These are phyloP conservation scores for Troides helena DNA, from an alignment of 2,888 invertebrate genomes.

Conservation along the genomic window DNA sequence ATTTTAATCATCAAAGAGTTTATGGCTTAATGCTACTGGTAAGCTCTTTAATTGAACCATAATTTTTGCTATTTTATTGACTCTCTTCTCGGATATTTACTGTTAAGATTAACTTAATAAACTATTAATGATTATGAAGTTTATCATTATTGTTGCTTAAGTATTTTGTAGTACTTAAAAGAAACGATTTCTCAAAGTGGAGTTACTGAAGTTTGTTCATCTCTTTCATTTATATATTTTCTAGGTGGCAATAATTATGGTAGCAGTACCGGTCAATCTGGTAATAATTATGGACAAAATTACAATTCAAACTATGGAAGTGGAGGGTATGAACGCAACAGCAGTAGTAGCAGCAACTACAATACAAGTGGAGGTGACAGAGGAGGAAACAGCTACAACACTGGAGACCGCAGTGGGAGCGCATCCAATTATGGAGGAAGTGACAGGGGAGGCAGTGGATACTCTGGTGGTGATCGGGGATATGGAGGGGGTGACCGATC, in stretches of 20 bases:
- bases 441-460: conserved; percentile 60
- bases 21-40: no score
- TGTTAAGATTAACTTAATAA: no score
- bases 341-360: conserved; percentile 51
- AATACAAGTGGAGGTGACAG: conserved; percentile 63
- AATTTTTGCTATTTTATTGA: no score
- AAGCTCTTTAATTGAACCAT: no score
- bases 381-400: conserved; percentile 58
- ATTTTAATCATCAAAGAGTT: no score
- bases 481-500: conserved; percentile 72
- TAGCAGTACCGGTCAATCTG: conserved; percentile 52
- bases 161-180: no score
- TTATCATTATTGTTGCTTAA: no score
- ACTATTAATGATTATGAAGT: no score
- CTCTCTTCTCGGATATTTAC: no score
- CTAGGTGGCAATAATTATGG: conserved; percentile 53
- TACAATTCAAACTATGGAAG: conserved; percentile 59
- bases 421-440: conserved; percentile 58
- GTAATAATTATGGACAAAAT: conserved; percentile 60
- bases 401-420: conserved; percentile 67
- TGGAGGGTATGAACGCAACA: conserved; percentile 49
- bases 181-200: no score
- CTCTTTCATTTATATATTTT: neutral
- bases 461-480: conserved; percentile 64
- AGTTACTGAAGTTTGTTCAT: no score